A percentile compares a stretch with the other conserved stretches of the same genome.
These are phyloP conservation scores for Polydesmus complanatus DNA, from an alignment of 2,888 invertebrate species.

Conservation along the genomic window DNA sequence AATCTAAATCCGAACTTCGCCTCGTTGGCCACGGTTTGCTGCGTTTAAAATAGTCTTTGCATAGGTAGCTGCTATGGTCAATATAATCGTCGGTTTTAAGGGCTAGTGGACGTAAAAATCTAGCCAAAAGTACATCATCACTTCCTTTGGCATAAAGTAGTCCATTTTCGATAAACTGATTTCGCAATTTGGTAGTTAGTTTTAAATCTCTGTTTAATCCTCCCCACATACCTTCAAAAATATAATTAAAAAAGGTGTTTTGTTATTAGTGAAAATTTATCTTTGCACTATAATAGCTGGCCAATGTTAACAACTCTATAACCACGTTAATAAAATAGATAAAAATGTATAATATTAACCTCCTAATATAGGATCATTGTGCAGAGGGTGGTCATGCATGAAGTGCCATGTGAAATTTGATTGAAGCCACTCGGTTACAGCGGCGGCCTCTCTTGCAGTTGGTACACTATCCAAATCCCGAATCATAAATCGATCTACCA, in stretches of 20 bases:
- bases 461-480: conserved; percentile 16
- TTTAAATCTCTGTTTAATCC: conserved; percentile 15
- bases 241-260: no score
- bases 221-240: conserved; percentile 17
- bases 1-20: neutral
- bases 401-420: conserved; percentile 19
- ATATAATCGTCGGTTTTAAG: neutral
- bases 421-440: conserved; percentile 19
- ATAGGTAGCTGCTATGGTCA: conserved; percentile 1
- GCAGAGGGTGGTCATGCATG: conserved; percentile 19
- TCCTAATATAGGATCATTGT: conserved; percentile 18
- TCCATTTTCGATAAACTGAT: neutral
- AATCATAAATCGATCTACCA: conserved; percentile 16
- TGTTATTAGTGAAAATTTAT: neutral
- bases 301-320: neutral
- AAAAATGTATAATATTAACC: conserved; percentile 9
- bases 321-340: neutral
- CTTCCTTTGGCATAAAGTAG: neutral
- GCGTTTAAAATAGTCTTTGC: neutral
- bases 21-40: neutral
- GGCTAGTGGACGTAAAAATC: neutral
- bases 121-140: conserved; percentile 2
- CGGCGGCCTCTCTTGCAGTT: conserved; percentile 9
- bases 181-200: neutral
- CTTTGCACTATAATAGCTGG: neutral